Conservation (phyloP, 2,797 vertebrate species). For the Pampus argenteus region DNA sequence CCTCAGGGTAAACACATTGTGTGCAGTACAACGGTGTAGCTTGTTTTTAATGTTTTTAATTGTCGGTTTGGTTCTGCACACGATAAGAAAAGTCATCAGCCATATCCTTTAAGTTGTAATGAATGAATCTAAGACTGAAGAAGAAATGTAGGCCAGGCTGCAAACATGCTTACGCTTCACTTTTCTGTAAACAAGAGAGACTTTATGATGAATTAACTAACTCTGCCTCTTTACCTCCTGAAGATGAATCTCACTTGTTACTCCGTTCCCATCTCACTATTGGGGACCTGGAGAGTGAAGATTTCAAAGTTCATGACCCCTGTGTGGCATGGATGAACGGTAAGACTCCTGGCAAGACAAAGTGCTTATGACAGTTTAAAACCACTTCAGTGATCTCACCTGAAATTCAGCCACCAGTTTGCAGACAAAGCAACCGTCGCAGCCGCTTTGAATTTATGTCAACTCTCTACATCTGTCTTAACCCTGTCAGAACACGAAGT, state of each 20-base stretch:
- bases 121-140: conserved; percentile 5
- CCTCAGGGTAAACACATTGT: too few relatives aligned
- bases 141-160: conserved; percentile 22
- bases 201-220: conserved; percentile 15
- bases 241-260: conserved; percentile 84
- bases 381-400: neutral
- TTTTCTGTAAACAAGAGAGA: conserved; percentile 21
- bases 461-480: conserved; percentile 23
- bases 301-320: conserved; percentile 83
- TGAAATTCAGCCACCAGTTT: conserved; percentile 8
- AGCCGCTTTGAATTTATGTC: conserved; percentile 10
- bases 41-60: neutral
- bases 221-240: conserved; percentile 27
- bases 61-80: neutral
- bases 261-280: conserved; percentile 82
- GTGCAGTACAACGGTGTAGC: too few relatives aligned
- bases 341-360: conserved; percentile 54
- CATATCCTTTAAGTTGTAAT: too few relatives aligned
- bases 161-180: neutral
- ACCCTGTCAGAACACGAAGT: conserved; percentile 82
- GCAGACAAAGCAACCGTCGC: neutral
- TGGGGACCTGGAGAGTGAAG: conserved; percentile 85
- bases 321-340: conserved; percentile 83
- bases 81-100: neutral
- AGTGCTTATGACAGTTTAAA: conserved; percentile 7